These are phyloP conservation scores for Panagrolaimus sp. DNA, from an alignment of 1,140 invertebrate species.

Conservation along the genomic window DNA sequence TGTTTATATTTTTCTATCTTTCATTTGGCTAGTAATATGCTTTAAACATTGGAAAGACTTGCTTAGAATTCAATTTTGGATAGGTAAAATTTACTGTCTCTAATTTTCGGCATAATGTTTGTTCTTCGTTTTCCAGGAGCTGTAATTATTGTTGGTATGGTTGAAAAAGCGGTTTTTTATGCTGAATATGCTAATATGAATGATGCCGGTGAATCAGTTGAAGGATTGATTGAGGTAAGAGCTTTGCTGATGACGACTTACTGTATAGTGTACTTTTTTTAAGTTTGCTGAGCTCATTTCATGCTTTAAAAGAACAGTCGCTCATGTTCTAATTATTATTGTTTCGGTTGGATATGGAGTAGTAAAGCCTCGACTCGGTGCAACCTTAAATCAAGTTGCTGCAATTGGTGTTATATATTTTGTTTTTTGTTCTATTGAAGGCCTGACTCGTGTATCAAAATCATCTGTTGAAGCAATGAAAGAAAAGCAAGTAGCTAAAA, in stretches of 20 bases:
- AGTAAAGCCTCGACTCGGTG: constrained; percentile 82
- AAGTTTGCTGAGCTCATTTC: constrained; percentile 79
- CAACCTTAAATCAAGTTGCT: constrained; percentile 77
- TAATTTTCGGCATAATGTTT: constrained; percentile 6
- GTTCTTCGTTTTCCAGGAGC: constrained; percentile 36
- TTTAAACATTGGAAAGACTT: constrained; percentile 73
- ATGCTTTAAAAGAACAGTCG: constrained; percentile 77
- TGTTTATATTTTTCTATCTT: constrained; percentile 74
- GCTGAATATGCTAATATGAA: constrained; percentile 78
- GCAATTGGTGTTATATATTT: constrained; percentile 76
- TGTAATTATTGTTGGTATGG: constrained; percentile 56
- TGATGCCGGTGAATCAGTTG: constrained; percentile 66
- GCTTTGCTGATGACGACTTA: not conserved
- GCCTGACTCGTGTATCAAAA: constrained; percentile 70
- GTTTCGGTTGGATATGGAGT: constrained; percentile 89
- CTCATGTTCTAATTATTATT: constrained; percentile 84
- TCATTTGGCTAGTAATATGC: constrained; percentile 76
- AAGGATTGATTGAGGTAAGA: constrained; percentile 51
- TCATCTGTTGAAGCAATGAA: constrained; percentile 52
- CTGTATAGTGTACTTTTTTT: constrained; percentile 62
- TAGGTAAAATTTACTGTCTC: constrained; percentile 59
- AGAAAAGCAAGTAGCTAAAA: constrained; percentile 57
- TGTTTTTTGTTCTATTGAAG: constrained; percentile 73
- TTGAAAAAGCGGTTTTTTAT: constrained; percentile 75
- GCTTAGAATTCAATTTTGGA: constrained; percentile 89